These are phyloP conservation scores for Apostichopus parvimensis DNA, from an alignment of 35 echinoderm and acorn worm species.

Conservation along the genomic window DNA sequence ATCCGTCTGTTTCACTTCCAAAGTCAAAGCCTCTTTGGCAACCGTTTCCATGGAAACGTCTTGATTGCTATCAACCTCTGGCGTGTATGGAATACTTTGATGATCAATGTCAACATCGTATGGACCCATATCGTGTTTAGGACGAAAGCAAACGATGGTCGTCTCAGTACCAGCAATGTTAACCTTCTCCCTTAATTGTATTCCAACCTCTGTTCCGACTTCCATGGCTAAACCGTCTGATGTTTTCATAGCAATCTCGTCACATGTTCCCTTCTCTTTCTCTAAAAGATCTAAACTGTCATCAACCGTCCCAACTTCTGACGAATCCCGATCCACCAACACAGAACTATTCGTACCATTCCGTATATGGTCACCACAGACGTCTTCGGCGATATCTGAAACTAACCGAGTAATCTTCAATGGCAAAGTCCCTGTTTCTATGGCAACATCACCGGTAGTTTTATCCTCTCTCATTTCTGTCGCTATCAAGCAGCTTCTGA, in stretches of 20 bases:
- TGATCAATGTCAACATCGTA: neutral
- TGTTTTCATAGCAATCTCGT: neutral
- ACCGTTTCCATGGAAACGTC: neutral
- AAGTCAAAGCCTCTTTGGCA: neutral
- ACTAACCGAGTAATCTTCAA: no score
- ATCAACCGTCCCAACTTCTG: neutral
- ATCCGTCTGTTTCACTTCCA: neutral
- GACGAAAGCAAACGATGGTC: no score
- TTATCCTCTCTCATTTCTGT: neutral
- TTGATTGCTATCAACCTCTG: neutral
- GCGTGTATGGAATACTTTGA: neutral
- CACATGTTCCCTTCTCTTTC: neutral
- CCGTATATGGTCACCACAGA: no score
- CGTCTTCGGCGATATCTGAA: no score
- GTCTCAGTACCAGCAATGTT: no score
- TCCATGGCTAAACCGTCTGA: neutral
- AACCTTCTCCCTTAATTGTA: neutral
- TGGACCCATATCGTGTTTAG: no score
- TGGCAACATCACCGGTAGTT: neutral
- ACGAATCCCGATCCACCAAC: no score
- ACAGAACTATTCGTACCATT: no score
- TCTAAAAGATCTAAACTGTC: neutral
- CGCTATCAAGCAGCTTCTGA: neutral
- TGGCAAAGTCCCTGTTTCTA: no score
- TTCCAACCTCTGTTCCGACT: neutral